Evolutionary conservation across 2,888 invertebrate species (phyloP), one percentile per base, ranked within the genome.

Genomic region (Lissocephala sabroskyi): DNA sequence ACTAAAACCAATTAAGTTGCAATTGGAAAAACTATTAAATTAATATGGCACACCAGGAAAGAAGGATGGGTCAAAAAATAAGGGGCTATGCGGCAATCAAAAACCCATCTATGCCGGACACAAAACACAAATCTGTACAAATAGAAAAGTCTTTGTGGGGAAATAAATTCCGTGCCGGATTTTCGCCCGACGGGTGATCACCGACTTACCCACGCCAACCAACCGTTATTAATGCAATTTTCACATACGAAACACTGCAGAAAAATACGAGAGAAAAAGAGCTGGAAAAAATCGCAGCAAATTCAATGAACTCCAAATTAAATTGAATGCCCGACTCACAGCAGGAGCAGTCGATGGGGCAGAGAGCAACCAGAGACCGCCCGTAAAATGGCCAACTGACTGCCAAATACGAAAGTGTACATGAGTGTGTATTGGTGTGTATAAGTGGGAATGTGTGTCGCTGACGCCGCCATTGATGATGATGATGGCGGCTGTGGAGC

Each of bases 221-320:
- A 35, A 35, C 10, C 16, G 30, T 39, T 46, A 42, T 75, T 68
- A 63, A 64, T 75, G 53, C 62, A 63, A 71, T 62, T 70, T 62
- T 62, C 48, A 59, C 52, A 56, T 33, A 30, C 18, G 39, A 43
- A 41, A 51, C 26, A 16, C 16, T 13, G 16, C 35, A 35, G 10
- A 17, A 16, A 29, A 17, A 48, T 18, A 32, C 17, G 33, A n/a
- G 7, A 23, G n/a, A n/a, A n/a, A n/a, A n/a, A 37, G 7, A 17
- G 29, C 59, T 49, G 45, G 52, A 50, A 37, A 55, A 74, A 75
- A 74, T 66, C 71, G 54, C 55, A 49, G 59, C 58, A 71, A 73
- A 73, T 77, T 74, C 78, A 77, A 77, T 73, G 78, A 75, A 74
- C 78, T 77, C 78, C 48, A 77, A 37, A 71, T 74, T 62, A 61